These are phyloP conservation scores for Gari tellinella DNA, from an alignment of 2,888 invertebrate species.

Conservation along the genomic window DNA sequence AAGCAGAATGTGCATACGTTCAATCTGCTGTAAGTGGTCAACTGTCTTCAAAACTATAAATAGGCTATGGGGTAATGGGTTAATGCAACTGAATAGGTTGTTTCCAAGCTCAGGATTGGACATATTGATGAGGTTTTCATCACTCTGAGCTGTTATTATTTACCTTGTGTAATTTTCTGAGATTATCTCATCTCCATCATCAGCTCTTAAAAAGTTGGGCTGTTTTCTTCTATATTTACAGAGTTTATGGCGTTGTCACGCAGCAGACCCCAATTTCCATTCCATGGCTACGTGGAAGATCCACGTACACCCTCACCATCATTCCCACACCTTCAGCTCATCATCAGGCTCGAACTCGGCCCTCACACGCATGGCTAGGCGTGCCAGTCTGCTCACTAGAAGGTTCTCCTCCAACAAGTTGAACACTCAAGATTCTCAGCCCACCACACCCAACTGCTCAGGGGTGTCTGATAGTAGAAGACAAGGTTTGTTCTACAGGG, in stretches of 20 bases:
- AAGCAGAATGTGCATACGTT: no score
- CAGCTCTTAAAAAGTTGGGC: no score
- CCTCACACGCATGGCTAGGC: constrained; percentile 72
- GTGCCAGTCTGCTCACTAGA: constrained; percentile 75
- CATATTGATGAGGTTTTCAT: no score
- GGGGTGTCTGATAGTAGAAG: constrained; percentile 46
- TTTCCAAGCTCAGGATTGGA: no score
- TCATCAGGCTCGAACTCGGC: constrained; percentile 69
- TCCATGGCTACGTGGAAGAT: constrained; percentile 92
- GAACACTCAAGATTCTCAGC: constrained; percentile 57
- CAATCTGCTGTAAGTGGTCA: no score
- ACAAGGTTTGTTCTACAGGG: no score
- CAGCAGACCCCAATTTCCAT: constrained; percentile 90
- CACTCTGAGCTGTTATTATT: no score
- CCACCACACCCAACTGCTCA: constrained; percentile 59
- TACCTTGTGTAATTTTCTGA: no score
- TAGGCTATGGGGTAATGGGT: no score
- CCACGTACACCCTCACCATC: constrained; percentile 85
- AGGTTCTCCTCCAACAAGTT: constrained; percentile 48
- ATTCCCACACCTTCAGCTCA: constrained; percentile 43
- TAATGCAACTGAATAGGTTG: no score
- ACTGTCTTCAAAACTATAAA: no score
- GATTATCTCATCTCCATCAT: no score
- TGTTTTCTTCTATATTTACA: constrained; percentile 80
- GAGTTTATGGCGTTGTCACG: constrained; percentile 91